Conservation (phyloP, 2,888 invertebrate species). For the Chrysolina oricalcia region DNA sequence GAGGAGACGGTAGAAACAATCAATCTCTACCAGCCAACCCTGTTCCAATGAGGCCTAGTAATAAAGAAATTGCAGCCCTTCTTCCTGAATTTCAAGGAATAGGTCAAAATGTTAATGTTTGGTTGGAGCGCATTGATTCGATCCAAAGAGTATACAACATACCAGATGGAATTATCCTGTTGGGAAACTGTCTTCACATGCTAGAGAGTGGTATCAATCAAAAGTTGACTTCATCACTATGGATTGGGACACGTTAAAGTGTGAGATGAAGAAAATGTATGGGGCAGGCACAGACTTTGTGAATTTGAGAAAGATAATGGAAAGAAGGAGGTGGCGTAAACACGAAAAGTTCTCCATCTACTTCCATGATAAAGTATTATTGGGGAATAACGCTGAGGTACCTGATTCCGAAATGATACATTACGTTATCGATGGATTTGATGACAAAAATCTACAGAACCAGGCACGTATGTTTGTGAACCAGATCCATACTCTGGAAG, state of each 20-base stretch:
- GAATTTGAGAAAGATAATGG: constrained; percentile 27
- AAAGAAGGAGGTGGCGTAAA: constrained; percentile 38
- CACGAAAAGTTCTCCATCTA: constrained; percentile 42
- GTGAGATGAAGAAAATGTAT: constrained; percentile 33
- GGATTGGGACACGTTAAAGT: constrained; percentile 38
- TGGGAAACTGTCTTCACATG: constrained; percentile 31
- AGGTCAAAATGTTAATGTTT: no score
- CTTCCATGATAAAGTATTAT: constrained; percentile 43
- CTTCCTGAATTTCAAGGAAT: no score
- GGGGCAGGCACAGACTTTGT: constrained; percentile 3
- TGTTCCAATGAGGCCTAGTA: not conserved
- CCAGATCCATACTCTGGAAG: not conserved
- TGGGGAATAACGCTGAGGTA: constrained; percentile 37
- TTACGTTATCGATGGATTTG: constrained; percentile 46
- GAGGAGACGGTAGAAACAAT: not conserved
- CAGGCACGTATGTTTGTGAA: constrained; percentile 34
- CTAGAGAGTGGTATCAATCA: no score
- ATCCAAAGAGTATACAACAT: constrained; percentile 36
- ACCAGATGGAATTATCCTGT: constrained; percentile 37
- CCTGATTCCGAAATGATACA: constrained; percentile 40
- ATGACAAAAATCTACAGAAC: constrained; percentile 36
- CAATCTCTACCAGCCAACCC: not conserved
- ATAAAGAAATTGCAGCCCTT: no score
- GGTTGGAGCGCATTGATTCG: no score
- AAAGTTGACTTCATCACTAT: no score